phyloP scores from a whole-genome alignment of 2,797 vertebrate genomes.

The Melanotaenia pygmaea region DNA sequence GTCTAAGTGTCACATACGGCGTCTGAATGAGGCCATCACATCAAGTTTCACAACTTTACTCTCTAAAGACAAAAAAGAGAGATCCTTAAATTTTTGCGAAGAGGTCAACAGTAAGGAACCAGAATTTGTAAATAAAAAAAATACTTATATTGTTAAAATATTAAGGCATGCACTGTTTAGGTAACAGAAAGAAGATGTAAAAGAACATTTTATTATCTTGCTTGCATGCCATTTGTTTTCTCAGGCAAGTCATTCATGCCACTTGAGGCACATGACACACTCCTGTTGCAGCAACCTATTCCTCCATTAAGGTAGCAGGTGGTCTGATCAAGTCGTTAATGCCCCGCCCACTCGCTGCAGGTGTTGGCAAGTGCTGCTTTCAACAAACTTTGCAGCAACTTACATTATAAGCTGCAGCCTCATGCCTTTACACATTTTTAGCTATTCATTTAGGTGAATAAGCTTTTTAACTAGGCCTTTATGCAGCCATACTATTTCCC shows the following conservation, averaged over 20 bases:
- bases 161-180: background rate
- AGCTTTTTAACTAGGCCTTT: background rate
- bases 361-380: too few species aligned
- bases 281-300: background rate
- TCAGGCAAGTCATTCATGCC: background rate
- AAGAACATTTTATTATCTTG: background rate
- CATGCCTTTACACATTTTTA: background rate
- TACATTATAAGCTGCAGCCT: too few species aligned
- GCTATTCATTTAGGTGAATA: background rate
- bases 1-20: background rate
- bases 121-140: background rate
- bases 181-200: background rate
- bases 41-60: background rate
- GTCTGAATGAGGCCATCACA: background rate
- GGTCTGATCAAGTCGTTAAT: too few species aligned
- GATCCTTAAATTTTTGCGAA: background rate
- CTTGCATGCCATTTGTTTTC: background rate
- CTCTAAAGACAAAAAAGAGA: background rate
- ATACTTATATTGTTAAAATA: background rate
- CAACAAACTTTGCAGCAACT: too few species aligned
- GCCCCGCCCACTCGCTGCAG: too few species aligned
- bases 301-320: too few species aligned
- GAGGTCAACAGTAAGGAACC: background rate
- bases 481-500: background rate
- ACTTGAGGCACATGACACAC: background rate